Conservation (phyloP, 2,888 invertebrate genomes). For the Microdon myrmicae region DNA sequence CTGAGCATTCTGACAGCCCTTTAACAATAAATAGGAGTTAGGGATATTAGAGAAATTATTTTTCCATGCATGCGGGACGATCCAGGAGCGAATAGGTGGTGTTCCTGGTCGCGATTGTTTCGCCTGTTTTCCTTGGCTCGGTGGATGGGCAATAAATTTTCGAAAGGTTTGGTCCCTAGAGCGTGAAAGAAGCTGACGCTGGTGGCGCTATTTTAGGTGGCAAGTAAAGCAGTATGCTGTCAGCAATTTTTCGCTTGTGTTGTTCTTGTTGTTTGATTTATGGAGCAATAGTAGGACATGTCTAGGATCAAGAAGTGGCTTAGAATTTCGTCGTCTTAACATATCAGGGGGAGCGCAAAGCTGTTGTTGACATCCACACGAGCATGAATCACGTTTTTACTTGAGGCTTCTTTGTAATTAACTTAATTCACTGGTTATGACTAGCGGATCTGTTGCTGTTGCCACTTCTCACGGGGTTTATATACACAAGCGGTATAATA, state of each 20-base stretch:
- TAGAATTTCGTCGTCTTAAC: constrained; percentile 5
- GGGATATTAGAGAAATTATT: constrained; percentile 42
- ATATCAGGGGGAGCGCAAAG: background rate
- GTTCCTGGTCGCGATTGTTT: constrained; percentile 12
- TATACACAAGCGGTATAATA: too few relatives aligned
- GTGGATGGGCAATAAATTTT: constrained; percentile 34
- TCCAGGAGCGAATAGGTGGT: constrained; percentile 8
- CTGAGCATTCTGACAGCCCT: constrained; percentile 48
- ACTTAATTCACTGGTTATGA: too few relatives aligned
- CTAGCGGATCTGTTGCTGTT: too few relatives aligned
- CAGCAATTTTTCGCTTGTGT: background rate
- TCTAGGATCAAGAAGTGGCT: constrained; percentile 14
- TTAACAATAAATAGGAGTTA: constrained; percentile 52
- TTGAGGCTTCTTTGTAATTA: background rate
- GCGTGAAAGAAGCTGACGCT: constrained; percentile 40
- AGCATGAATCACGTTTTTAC: background rate
- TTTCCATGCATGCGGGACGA: constrained; percentile 24
- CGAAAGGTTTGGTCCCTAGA: constrained; percentile 29
- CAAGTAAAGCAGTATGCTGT: constrained; percentile 1
- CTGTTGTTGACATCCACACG: background rate
- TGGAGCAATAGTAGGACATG: constrained; percentile 37
- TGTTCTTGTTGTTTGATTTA: constrained; percentile 32
- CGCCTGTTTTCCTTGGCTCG: background rate
- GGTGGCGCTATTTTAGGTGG: constrained; percentile 21
- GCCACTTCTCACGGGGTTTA: too few relatives aligned